Evolutionary conservation across 2,888 invertebrate species (phyloP).

Genomic region (Diabrotica balteata): DNA sequence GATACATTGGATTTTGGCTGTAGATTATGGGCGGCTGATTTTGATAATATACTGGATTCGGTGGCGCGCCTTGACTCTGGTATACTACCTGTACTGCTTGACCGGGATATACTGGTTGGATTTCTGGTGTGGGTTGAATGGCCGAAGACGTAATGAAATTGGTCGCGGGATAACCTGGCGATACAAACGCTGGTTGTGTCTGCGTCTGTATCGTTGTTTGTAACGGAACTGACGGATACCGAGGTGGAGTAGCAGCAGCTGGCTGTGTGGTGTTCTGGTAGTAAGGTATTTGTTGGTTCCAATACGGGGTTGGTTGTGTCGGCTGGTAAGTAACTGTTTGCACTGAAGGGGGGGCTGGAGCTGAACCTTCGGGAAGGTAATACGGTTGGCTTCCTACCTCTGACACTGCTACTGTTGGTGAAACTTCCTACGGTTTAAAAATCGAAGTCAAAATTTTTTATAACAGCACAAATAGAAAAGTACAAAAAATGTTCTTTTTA

Average conservation of each 20-base stretch:
- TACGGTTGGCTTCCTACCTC: conserved; percentile 7
- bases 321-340: conserved; percentile 43
- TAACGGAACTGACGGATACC: conserved; percentile 45
- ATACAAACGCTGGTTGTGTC: conserved; percentile 40
- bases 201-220: conserved; percentile 41
- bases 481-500: background rate
- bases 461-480: too few relatives aligned
- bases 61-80: conserved; percentile 40
- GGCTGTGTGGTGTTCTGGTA: conserved; percentile 49
- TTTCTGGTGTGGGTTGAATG: conserved; percentile 31
- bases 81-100: conserved; percentile 50
- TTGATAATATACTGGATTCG: conserved; percentile 49
- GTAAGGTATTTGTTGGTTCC: conserved; percentile 52
- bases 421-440: conserved; percentile 7
- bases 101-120: conserved; percentile 46
- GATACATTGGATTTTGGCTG: conserved; percentile 45
- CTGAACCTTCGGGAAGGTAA: conserved; percentile 31
- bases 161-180: conserved; percentile 31
- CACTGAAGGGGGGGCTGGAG: conserved; percentile 40
- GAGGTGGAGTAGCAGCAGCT: conserved; percentile 42
- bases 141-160: conserved; percentile 33
- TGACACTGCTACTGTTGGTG: conserved; percentile 11
- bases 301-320: conserved; percentile 42
- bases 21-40: conserved; percentile 51
- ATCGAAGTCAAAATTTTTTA: background rate